These are phyloP conservation scores for Meda fulgida DNA, from an alignment of 2,797 vertebrate genomes.

Conservation along the genomic window DNA sequence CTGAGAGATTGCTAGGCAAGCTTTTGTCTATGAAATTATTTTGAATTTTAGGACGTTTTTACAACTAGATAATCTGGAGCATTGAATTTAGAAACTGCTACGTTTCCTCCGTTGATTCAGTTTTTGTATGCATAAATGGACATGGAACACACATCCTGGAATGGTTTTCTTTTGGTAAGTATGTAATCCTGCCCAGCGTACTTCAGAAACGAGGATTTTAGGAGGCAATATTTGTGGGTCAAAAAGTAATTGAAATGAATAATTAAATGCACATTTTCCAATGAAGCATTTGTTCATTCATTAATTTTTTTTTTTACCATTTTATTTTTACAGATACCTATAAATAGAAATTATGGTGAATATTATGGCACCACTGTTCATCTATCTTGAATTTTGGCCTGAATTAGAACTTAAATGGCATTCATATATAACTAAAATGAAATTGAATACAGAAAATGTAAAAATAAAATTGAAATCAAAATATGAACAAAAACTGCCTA, in stretches of 20 bases:
- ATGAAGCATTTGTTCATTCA: neutral
- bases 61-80: neutral
- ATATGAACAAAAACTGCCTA: neutral
- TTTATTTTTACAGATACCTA: neutral
- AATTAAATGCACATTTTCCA: neutral
- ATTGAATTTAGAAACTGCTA: neutral
- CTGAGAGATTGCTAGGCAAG: conserved; percentile 9
- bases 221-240: neutral
- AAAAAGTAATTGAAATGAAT: neutral
- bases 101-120: neutral
- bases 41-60: conserved; percentile 2
- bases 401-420: neutral
- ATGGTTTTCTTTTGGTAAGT: neutral
- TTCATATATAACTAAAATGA: neutral
- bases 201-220: neutral
- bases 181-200: neutral
- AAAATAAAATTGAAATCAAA: neutral
- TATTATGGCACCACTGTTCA: neutral
- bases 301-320: neutral
- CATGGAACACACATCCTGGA: neutral
- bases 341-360: neutral
- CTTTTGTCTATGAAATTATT: conserved; percentile 30
- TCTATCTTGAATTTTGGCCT: no score
- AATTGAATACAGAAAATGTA: neutral
- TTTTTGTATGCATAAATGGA: neutral